A percentile compares a stretch with the other conserved stretches of the same genome.
phyloP scores from a whole-genome alignment of 2,888 invertebrate genomes.

The Dryomyza anilis region DNA sequence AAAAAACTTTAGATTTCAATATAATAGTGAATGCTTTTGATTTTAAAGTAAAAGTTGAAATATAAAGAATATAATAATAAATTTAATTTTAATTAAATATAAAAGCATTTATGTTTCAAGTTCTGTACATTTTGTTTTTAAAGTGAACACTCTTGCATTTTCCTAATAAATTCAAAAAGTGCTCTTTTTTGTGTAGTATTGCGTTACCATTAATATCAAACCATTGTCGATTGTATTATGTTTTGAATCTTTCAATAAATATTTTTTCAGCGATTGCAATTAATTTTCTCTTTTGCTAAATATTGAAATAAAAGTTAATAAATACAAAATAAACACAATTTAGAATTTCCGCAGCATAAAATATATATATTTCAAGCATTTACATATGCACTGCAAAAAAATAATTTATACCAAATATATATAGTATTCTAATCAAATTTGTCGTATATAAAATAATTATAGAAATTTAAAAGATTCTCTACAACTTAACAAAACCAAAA shows the following conservation, averaged over 20 bases:
- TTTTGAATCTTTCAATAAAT: conserved; percentile 17
- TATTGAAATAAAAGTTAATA: not conserved
- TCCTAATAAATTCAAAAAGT: too few species aligned
- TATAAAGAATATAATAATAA: too few species aligned
- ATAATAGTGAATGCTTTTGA: too few species aligned
- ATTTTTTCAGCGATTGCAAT: conserved; percentile 21
- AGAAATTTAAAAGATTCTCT: conserved; percentile 39
- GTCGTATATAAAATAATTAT: conserved; percentile 47
- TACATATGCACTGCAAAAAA: conserved; percentile 24
- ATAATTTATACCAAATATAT: conserved; percentile 16
- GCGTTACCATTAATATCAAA: not conserved
- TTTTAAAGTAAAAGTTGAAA: too few species aligned
- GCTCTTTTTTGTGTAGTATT: not conserved
- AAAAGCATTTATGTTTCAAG: too few species aligned
- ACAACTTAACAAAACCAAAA: not conserved
- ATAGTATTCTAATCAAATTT: conserved; percentile 47
- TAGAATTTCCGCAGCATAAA: conserved; percentile 18
- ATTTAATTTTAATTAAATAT: too few species aligned
- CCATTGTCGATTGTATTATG: conserved; percentile 1
- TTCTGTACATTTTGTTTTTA: too few species aligned
- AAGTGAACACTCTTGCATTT: too few species aligned
- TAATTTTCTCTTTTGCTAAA: conserved; percentile 13
- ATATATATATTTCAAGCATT: conserved; percentile 22
- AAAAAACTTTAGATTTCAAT: too few species aligned
- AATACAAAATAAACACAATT: conserved; percentile 3